Percentiles rank a stretch among this genome's conserved stretches.
Evolutionary conservation across 2,888 invertebrate genomes (phyloP).

Genomic region (Pyrocoelia pectoralis): DNA sequence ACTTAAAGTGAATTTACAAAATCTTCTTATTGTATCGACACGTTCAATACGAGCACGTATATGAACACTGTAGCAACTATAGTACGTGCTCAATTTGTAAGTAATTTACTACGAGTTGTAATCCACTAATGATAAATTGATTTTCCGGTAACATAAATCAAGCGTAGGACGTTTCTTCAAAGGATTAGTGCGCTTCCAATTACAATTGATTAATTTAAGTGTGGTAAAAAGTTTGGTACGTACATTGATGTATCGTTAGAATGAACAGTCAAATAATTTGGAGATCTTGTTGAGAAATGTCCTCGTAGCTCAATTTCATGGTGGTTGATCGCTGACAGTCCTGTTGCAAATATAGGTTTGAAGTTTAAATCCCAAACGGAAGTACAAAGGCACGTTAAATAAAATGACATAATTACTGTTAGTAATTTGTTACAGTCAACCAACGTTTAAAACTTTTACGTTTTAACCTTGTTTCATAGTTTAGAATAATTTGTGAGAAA

Average conservation of each 20-base stretch:
- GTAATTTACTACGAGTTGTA: background rate
- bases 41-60: background rate
- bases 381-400: background rate
- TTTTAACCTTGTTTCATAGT: too few species aligned
- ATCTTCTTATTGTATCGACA: too few species aligned
- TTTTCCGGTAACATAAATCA: slow-evolving; percentile 1
- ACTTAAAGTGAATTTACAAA: too few species aligned
- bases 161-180: slow-evolving; percentile 1
- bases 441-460: too few species aligned
- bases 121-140: slow-evolving; percentile 1
- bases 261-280: background rate
- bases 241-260: background rate
- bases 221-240: background rate
- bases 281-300: slow-evolving; percentile 16
- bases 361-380: slow-evolving; percentile 1
- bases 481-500: too few species aligned
- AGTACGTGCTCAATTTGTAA: background rate
- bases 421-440: background rate
- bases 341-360: slow-evolving; percentile 8
- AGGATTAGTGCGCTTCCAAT: background rate
- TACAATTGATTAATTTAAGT: slow-evolving; percentile 5
- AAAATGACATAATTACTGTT: background rate
- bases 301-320: slow-evolving; percentile 22
- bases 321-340: slow-evolving; percentile 23
- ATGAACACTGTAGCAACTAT: background rate